Evolutionary conservation across 2,113 vertebrate genomes (phyloP), one percentile per base, ranked within the genome.

Genomic region (Gracilinanus agilis): DNA sequence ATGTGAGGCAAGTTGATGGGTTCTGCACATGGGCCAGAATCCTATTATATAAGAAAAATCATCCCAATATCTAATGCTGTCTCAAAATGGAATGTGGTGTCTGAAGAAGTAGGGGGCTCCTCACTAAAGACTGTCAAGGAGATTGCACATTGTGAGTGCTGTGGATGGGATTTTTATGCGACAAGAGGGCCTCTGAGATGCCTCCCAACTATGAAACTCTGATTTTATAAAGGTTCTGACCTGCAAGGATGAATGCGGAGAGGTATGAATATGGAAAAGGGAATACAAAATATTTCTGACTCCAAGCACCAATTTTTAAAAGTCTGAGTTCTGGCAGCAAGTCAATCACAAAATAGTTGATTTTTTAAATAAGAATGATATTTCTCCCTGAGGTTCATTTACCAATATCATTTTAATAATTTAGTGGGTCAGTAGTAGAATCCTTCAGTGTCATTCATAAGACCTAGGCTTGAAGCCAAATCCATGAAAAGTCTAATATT

Each of bases 181-280:
- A 75, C 34, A 19, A n/a, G 34, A 75, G 34, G n/a, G 34, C 34
- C 16, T 75, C 13, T 75, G 61, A n/a, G 13, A 75, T n/a, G 0
- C 61, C 61, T 83, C 34, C 6, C 16, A 83, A 83, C 34, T 40
- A 40, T 83, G 67, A 83, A 83, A 83, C 67, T 67, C 27, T 83
- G n/a, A 83, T 40, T 83, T 83, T 21, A 34, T 83, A 83, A 83
- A 83, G 16, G n/a, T 40, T 23, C n/a, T 83, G 67, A 83, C 67
- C n/a, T 23, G 7, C 16, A 83, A 40, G n/a, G 67, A 83, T 40
- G n/a, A 40, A 83, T 83, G 67, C 19, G n/a, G 61, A 34, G 16
- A 96, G 92, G 19, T 40, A n/a, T 75, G 1, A 61, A 88, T 88
- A 88, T 44, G 7, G 11, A 93, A 96, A 93, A 90, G 61, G 16